Evolutionary conservation across 2,888 invertebrate species (phyloP), one percentile per base, ranked within the genome.

Genomic region (Xylota sylvarum): DNA sequence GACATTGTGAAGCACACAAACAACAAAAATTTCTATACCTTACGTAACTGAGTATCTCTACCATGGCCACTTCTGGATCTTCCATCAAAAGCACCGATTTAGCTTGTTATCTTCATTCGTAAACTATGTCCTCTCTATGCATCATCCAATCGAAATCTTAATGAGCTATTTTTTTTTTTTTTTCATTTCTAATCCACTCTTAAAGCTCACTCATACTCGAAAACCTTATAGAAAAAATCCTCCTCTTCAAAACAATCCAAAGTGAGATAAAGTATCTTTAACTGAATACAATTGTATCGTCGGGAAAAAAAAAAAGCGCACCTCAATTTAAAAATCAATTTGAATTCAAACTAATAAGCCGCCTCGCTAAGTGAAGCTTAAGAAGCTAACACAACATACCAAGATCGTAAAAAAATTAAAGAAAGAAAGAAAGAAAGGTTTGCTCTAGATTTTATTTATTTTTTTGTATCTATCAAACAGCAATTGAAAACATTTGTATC

Each of bases 401-500:
- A 23, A 46, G 30, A 76, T 56, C 64, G 23, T 58, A 17, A 46
- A 27, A 12, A 32, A n/a, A n/a, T n/a, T n/a, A n/a, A 58, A 19
- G 10, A 56, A 35, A 12, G 48, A 69, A 23, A 32, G n/a, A 67
- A 60, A 78, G 64, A 82, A 72, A 77, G 72, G 77, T 79, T 32
- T 84, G 74, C 60, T 79, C 69, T 9, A 84, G 60, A 69, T 73
- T 64, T 32, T 37, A 55, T 23, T 46, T 69, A n/a, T 37, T 64
- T 10, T 52, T 52, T 46, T 69, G 27, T 60, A 5, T 48, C 0
- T 14, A 37, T 12, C 32, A 52, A 43, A 50, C 2, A 12, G 70
- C 52, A 48, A 78, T 78, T 72, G 78, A 60, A 60, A 78, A 67
- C 46, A 73, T 83, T 83, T 62, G 40, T 83, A 78, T 72, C 72